These are phyloP conservation scores for Nesidiocoris tenuis DNA, from an alignment of 2,888 invertebrate species.

Conservation along the genomic window DNA sequence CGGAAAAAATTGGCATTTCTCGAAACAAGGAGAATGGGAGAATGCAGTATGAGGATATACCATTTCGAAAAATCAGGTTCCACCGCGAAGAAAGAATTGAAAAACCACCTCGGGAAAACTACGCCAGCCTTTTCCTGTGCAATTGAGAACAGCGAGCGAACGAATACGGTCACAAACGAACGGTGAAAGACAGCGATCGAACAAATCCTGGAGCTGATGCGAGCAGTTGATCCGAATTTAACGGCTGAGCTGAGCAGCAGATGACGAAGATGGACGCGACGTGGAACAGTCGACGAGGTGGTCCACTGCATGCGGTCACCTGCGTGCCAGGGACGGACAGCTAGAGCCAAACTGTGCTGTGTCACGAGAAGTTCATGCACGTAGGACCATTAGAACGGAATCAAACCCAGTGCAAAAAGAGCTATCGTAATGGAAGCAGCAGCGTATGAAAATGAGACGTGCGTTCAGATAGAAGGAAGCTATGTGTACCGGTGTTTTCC, in stretches of 20 bases:
- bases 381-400: constrained; percentile 37
- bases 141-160: too few relatives aligned
- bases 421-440: constrained; percentile 39
- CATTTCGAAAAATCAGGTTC: too few relatives aligned
- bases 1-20: too few relatives aligned
- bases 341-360: constrained; percentile 36
- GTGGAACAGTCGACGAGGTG: neutral
- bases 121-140: too few relatives aligned
- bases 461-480: constrained; percentile 42
- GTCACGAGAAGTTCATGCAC: constrained; percentile 37
- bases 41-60: too few relatives aligned
- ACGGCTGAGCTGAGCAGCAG: neutral
- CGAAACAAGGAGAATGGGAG: too few relatives aligned
- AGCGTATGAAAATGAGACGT: constrained; percentile 42
- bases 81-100: too few relatives aligned
- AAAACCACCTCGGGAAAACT: too few relatives aligned
- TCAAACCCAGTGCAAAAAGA: constrained; percentile 40
- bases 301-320: neutral
- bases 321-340: constrained; percentile 15
- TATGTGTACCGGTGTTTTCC: constrained; percentile 15
- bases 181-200: too few relatives aligned
- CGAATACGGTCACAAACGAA: too few relatives aligned
- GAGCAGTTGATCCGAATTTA: too few relatives aligned
- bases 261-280: neutral
- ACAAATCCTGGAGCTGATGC: too few relatives aligned